Base-by-base conservation (phyloP, 1,140 invertebrate species). In the Nymphalis io region DNA sequence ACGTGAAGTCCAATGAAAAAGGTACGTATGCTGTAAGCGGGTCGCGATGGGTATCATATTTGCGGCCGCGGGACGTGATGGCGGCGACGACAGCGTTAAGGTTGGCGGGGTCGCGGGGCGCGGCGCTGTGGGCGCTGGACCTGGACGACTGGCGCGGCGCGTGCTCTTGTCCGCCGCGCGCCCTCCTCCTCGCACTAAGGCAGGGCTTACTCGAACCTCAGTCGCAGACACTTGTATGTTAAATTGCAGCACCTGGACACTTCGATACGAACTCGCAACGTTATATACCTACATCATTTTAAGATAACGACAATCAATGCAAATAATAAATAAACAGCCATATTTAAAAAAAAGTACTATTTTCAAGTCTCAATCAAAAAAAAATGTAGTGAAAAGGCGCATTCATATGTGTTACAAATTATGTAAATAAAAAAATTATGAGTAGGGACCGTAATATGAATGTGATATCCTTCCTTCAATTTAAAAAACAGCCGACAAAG, bases 41-140 rank as follows among this genome's bases (percentile, higher is more conserved):
- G 0, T 94, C 94, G 65, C 96, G 97, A 85, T 98, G 97, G 97
- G 95, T 96, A 1, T 95, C 95, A 0, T 98, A 95, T 81, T 95
- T 97, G 76, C 95, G 96, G 82, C 93, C 95, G 3, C 90, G 93
- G 1, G 95, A 95, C 68, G 94, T 95, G 55, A 88, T 93, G 33
- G 90, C 93, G 61, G 92, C 93, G 74, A 85, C 94, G 0, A 89
- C 94, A 55, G 92, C 94, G 63, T 93, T 95, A 0, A 93, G 91
- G 46, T 87, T 92, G 3, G 79, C 94, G 51, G 92, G 93, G 8
- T 81, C 96, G 2, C 95, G 95, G 1, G 96, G 96, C 3, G 95
- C 94, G 1, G 96, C 96, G 93, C 93, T 97, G 18, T 97, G 96
- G 96, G 95, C 96, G 0, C 84, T 97, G 15, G 95, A 96, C 80